A percentile compares a stretch with the other conserved stretches of the same genome.
These are phyloP conservation scores for Tapirus terrestris DNA, from an alignment of 2,113 vertebrate species.

Conservation along the genomic window DNA sequence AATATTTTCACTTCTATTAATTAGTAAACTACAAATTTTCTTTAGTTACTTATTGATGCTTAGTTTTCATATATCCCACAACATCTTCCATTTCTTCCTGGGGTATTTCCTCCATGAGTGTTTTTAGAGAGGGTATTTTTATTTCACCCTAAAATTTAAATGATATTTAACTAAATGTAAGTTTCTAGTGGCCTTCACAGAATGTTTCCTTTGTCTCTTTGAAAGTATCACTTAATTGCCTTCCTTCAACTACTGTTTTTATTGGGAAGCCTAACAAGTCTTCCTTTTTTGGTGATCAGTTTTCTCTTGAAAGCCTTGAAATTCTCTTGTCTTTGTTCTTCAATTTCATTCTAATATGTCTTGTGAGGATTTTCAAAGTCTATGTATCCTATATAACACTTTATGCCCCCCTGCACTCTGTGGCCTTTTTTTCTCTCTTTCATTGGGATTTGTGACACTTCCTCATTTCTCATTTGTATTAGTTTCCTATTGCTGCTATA, in stretches of 20 bases:
- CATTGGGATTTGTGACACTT: not conserved
- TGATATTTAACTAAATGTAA: not conserved
- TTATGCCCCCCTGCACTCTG: not conserved
- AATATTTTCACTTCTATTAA: not conserved
- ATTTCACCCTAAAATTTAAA: not conserved
- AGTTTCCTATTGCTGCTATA: not conserved
- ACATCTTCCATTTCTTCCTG: not conserved
- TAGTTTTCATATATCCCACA: not conserved
- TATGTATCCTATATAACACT: fast-evolving
- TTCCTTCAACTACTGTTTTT: not conserved
- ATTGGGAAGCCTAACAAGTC: not conserved
- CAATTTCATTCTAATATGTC: not conserved
- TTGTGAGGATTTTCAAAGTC: not conserved
- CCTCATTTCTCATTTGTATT: not conserved
- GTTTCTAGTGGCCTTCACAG: not conserved
- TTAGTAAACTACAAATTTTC: not conserved
- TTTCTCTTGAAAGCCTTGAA: not conserved
- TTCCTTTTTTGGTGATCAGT: not conserved
- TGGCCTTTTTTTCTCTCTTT: not conserved
- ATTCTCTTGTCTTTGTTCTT: not conserved
- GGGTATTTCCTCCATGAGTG: not conserved
- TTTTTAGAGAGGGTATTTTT: not conserved
- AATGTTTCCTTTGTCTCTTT: not conserved
- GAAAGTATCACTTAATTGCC: not conserved
- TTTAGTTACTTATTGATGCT: not conserved